These are phyloP conservation scores for Pangasianodon gigas DNA, from an alignment of 2,113 vertebrate genomes.

Conservation along the genomic window DNA sequence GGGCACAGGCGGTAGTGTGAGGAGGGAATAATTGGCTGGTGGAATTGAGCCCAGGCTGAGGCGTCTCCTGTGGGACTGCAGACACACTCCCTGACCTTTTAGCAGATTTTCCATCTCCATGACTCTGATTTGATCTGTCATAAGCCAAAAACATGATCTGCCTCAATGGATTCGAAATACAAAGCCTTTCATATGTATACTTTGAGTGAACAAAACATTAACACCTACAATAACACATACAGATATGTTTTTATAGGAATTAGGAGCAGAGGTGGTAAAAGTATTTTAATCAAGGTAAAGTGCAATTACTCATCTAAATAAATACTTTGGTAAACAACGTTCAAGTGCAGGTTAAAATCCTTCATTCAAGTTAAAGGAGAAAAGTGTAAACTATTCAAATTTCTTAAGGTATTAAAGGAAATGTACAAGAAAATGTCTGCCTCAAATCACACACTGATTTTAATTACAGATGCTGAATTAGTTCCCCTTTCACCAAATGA, in stretches of 20 bases:
- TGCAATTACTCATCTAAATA: background rate
- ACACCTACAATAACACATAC: background rate
- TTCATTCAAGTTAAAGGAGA: background rate
- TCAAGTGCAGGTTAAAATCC: background rate
- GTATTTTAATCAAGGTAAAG: background rate
- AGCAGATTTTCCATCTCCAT: conserved; percentile 48
- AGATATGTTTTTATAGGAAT: background rate
- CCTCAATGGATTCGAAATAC: conserved; percentile 31
- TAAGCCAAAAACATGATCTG: conserved; percentile 28
- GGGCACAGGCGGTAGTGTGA: conserved; percentile 44
- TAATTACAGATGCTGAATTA: background rate
- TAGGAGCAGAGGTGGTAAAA: background rate
- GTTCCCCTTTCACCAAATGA: background rate
- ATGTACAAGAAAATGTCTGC: background rate
- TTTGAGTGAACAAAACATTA: background rate
- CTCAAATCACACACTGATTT: background rate
- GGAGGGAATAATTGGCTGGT: conserved; percentile 54
- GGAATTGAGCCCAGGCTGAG: conserved; percentile 52
- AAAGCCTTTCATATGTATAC: conserved; percentile 22
- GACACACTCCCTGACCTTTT: conserved; percentile 53
- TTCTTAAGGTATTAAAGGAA: too few relatives aligned
- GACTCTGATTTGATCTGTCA: conserved; percentile 46
- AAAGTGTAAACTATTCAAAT: background rate
- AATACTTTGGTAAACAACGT: background rate
- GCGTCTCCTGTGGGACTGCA: conserved; percentile 47